Base-by-base conservation (phyloP, 2,888 invertebrate genomes). In the Neoitamus cyanurus region DNA sequence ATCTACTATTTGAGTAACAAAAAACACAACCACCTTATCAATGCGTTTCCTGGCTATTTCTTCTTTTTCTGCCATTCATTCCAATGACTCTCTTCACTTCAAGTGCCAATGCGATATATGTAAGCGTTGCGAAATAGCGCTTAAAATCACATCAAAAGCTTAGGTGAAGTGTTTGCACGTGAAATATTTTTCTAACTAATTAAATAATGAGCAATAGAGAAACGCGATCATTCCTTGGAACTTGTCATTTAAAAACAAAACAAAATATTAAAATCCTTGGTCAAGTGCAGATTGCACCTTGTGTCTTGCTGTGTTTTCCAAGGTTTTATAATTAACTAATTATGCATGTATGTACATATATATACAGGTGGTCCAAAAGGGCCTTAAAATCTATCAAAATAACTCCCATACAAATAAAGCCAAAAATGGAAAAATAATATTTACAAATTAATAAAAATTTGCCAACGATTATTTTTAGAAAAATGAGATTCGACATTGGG, bases 61-160 rank as follows among this genome's bases (percentile, higher is more conserved):
- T 58, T 58, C 42, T 15, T n/a, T 42, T 42, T 42, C 42, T 42
- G n/a, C n/a, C 13, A 42, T 13, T 42, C 42, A 42, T 42, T 58
- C 15, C 58, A 58, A 15, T 58, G 25, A 6, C 58, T 9, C 58
- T 9, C 58, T 58, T 58, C 9, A 58, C 58, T 25, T 58, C 7
- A 58, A 58, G 58, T 58, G 20, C 25, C 9, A 1, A 9, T 15
- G 7, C 58, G 58, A 25, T 58, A 58, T 58, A n/a, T 25, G 20
- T 28, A 15, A 70, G 25, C 75, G 34, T 6, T 48, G 46, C 48
- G 73, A 48, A 85, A 84, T 85, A 36, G 13, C 82, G 84, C 84
- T 84, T 80, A 68, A 84, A 46, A 80, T 84, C 82, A 84, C 73
- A 85, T 85, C 85, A 82, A n/a, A 28, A 7, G 58, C 68, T 58